Conservation (phyloP, 2,113 vertebrate species). For the Saccopteryx leptura region DNA sequence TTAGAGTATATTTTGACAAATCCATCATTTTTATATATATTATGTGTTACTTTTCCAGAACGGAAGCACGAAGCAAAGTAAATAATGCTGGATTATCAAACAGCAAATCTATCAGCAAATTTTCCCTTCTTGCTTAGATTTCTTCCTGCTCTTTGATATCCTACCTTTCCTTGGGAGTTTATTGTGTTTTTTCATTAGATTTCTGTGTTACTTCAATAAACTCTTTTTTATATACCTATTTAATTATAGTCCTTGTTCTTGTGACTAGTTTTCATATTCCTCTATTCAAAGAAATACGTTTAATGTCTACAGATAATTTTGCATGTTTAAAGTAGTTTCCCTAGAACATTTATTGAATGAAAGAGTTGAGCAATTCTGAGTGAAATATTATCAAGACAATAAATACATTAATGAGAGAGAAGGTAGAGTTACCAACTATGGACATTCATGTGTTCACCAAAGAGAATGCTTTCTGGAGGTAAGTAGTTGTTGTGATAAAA, state of each 20-base stretch:
- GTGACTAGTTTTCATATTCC: neutral
- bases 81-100: neutral
- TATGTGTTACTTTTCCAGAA: neutral
- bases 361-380: neutral
- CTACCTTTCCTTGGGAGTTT: neutral
- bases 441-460: neutral
- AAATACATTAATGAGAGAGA: neutral
- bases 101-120: no score
- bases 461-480: neutral
- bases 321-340: neutral
- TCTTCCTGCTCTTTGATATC: neutral
- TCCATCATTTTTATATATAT: neutral
- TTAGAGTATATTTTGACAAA: neutral
- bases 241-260: neutral
- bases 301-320: neutral
- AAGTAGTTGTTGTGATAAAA: neutral
- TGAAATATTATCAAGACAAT: conserved; percentile 9
- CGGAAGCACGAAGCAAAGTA: neutral
- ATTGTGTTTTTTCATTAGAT: neutral
- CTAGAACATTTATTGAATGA: neutral
- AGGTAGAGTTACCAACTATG: neutral
- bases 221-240: neutral
- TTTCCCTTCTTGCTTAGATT: neutral
- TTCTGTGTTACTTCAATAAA: neutral
- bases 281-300: neutral